Conservation (phyloP, 2,888 invertebrate species). For the Tyria jacobaeae region DNA sequence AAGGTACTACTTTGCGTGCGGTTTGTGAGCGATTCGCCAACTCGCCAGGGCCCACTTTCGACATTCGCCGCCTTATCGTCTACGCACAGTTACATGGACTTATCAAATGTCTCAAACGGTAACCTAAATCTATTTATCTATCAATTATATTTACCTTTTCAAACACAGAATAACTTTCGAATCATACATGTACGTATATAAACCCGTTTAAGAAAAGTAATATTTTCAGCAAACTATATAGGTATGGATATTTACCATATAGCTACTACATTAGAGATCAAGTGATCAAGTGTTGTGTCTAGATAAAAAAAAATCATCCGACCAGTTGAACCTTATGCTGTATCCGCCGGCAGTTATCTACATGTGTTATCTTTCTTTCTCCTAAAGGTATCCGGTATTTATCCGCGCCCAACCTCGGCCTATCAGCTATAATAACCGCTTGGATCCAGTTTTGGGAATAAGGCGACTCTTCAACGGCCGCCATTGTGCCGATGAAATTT, state of each 20-base stretch:
- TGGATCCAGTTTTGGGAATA: conserved; percentile 73
- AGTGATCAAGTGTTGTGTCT: no score
- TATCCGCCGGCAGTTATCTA: neutral
- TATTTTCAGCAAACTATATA: no score
- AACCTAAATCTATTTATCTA: no score
- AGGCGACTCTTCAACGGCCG: conserved; percentile 92
- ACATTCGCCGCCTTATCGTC: conserved; percentile 84
- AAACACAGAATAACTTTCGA: no score
- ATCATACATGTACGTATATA: no score
- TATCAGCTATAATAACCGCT: conserved; percentile 62
- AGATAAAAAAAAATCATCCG: no score
- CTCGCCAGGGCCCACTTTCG: conserved; percentile 60
- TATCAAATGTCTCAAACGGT: conserved; percentile 86
- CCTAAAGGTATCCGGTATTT: conserved; percentile 73
- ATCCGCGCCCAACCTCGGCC: conserved; percentile 59
- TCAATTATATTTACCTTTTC: no score
- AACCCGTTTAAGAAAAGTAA: no score
- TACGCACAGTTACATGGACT: conserved; percentile 87
- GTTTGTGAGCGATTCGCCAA: conserved; percentile 72
- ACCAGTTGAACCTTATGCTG: no score
- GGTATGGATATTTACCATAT: no score
- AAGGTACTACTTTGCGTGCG: conserved; percentile 75
- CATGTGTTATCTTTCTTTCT: neutral
- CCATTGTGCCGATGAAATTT: conserved; percentile 95
- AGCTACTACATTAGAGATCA: no score